phyloP scores from a whole-genome alignment of 2,888 invertebrate species.

The Euplagia quadripunctaria region DNA sequence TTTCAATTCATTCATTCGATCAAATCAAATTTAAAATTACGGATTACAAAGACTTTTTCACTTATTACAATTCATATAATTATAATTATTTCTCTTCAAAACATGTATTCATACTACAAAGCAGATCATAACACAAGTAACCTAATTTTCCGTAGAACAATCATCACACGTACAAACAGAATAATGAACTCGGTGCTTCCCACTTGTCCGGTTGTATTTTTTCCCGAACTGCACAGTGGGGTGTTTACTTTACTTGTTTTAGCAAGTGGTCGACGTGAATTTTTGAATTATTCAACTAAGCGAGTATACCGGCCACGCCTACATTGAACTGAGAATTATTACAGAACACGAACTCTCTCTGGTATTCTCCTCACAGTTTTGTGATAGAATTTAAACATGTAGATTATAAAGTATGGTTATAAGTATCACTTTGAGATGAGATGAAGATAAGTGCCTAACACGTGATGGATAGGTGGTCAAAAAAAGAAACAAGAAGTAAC shows the following conservation, averaged over 20 bases:
- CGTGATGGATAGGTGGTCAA: not conserved
- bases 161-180: constrained; percentile 47
- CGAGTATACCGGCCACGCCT: constrained; percentile 60
- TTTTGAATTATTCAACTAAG: constrained; percentile 77
- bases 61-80: too few relatives aligned
- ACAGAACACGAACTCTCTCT: constrained; percentile 42
- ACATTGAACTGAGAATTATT: constrained; percentile 53
- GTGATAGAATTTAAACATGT: constrained; percentile 29
- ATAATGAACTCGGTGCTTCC: constrained; percentile 52
- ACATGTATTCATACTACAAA: not conserved
- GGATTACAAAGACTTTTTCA: too few relatives aligned
- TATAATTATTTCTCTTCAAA: too few relatives aligned
- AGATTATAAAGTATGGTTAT: constrained; percentile 14
- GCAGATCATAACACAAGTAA: constrained; percentile 11
- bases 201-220: constrained; percentile 55
- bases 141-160: constrained; percentile 46
- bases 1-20: too few relatives aligned
- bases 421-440: not conserved
- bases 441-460: not conserved
- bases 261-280: constrained; percentile 66
- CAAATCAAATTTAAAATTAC: too few relatives aligned
- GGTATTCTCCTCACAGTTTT: constrained; percentile 28
- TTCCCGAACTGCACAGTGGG: constrained; percentile 55
- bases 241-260: constrained; percentile 67
- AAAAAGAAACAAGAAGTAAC: not conserved